Conservation (phyloP, 2,888 invertebrate genomes). For the Vanessa cardui region DNA sequence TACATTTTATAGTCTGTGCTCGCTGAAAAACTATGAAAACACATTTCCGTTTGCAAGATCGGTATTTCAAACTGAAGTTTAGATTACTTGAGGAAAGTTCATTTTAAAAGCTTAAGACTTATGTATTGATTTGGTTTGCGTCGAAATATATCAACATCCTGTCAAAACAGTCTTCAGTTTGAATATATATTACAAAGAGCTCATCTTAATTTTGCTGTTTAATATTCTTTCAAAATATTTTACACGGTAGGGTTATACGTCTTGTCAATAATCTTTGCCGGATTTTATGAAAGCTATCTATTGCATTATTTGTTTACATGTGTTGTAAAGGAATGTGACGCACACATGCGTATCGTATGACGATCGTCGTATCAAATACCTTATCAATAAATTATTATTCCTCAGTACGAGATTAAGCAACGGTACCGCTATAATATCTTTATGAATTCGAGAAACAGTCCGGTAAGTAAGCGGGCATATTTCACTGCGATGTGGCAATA, state of each 20-base stretch:
- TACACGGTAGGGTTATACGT: background rate
- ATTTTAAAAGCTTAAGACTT: too few relatives aligned
- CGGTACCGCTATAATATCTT: slow-evolving; percentile 48
- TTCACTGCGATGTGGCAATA: slow-evolving; percentile 66
- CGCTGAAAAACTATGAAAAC: too few relatives aligned
- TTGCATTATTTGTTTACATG: background rate
- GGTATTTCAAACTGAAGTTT: too few relatives aligned
- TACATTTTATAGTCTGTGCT: too few relatives aligned
- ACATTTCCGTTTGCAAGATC: too few relatives aligned
- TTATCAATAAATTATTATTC: slow-evolving; percentile 14
- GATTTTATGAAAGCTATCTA: background rate
- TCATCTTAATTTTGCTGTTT: too few relatives aligned
- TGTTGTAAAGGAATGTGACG: background rate
- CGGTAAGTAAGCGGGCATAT: slow-evolving; percentile 57
- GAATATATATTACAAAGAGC: too few relatives aligned
- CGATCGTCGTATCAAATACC: slow-evolving; percentile 9
- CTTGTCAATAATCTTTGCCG: background rate
- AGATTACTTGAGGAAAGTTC: too few relatives aligned
- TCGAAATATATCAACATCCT: too few relatives aligned
- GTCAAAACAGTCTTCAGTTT: too few relatives aligned
- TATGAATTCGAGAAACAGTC: slow-evolving; percentile 52
- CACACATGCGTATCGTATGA: background rate
- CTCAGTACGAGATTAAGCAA: slow-evolving; percentile 15
- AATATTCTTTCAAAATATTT: background rate
- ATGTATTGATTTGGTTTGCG: too few relatives aligned